A percentile compares a stretch with the other conserved stretches of the same genome.
Conservation (phyloP, 2,888 invertebrate species). For the Sycophila texana region DNA sequence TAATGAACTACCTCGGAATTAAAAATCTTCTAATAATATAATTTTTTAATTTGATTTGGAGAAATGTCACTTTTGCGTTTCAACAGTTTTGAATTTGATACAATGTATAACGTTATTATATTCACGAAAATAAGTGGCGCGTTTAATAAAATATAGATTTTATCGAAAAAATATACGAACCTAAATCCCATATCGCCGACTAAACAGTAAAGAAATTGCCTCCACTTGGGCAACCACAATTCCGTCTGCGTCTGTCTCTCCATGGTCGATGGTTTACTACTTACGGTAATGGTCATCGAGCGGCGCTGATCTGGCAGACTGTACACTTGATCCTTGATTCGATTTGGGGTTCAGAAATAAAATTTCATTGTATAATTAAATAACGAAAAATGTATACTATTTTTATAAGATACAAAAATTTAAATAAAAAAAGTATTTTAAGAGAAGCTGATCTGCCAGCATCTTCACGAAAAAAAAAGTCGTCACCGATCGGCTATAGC, state of each 20-base stretch:
- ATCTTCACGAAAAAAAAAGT: neutral
- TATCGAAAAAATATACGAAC: slow-evolving; percentile 57
- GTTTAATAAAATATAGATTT: too few relatives aligned
- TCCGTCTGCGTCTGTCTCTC: slow-evolving; percentile 91
- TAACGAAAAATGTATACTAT: neutral
- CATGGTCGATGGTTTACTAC: slow-evolving; percentile 80
- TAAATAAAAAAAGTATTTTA: neutral
- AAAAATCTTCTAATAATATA: too few relatives aligned
- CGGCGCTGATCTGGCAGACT: slow-evolving; percentile 58
- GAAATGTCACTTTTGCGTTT: too few relatives aligned
- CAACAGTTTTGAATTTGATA: neutral
- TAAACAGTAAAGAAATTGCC: slow-evolving; percentile 88
- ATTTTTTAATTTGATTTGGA: too few relatives aligned
- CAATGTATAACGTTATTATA: too few relatives aligned
- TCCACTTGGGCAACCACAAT: slow-evolving; percentile 84
- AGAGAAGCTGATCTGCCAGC: neutral
- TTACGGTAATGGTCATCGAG: slow-evolving; percentile 64
- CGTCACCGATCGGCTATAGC: too few relatives aligned
- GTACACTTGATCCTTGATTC: slow-evolving; percentile 52
- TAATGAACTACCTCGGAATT: too few relatives aligned
- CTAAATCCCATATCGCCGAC: slow-evolving; percentile 86
- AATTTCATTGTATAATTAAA: neutral
- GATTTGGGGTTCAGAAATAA: neutral
- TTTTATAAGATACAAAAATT: neutral
- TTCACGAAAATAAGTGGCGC: too few relatives aligned